These are phyloP conservation scores for Alcis repandata DNA, from an alignment of 2,888 invertebrate species.

Conservation along the genomic window DNA sequence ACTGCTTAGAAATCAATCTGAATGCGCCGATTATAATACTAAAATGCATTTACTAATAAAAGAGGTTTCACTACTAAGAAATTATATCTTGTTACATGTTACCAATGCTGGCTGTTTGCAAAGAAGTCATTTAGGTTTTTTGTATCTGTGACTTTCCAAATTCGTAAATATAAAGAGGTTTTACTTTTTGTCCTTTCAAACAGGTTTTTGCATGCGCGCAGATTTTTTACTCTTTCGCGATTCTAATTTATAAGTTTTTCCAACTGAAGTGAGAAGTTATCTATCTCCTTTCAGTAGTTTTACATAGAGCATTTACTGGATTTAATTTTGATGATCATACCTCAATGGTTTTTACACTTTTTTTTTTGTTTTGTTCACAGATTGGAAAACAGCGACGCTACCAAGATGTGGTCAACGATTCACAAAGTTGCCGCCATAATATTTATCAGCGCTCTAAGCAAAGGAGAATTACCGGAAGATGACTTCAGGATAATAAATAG, in stretches of 20 bases:
- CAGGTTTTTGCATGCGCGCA: too few relatives aligned
- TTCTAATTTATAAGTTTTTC: too few relatives aligned
- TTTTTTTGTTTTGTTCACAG: constrained; percentile 29
- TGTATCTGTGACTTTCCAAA: neutral
- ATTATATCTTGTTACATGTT: neutral
- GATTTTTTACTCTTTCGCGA: too few relatives aligned
- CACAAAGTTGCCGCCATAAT: constrained; percentile 71
- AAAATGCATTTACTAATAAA: neutral
- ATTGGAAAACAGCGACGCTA: constrained; percentile 11
- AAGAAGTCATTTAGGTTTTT: neutral
- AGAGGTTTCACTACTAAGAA: neutral
- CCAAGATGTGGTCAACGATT: constrained; percentile 63
- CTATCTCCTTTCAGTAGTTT: neutral
- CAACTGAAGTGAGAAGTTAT: too few relatives aligned
- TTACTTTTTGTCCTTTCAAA: too few relatives aligned
- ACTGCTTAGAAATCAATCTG: neutral
- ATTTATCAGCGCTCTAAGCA: constrained; percentile 70
- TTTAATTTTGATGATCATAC: neutral
- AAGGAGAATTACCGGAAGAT: constrained; percentile 78
- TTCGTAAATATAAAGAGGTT: too few relatives aligned
- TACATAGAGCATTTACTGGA: neutral
- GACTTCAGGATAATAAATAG: constrained; percentile 84
- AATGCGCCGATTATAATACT: neutral
- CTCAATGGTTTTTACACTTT: neutral
- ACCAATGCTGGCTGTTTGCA: neutral